A percentile compares a stretch with the other conserved stretches of the same genome.
Evolutionary conservation across 2,113 vertebrate species (phyloP).

Genomic region (Ia io): DNA sequence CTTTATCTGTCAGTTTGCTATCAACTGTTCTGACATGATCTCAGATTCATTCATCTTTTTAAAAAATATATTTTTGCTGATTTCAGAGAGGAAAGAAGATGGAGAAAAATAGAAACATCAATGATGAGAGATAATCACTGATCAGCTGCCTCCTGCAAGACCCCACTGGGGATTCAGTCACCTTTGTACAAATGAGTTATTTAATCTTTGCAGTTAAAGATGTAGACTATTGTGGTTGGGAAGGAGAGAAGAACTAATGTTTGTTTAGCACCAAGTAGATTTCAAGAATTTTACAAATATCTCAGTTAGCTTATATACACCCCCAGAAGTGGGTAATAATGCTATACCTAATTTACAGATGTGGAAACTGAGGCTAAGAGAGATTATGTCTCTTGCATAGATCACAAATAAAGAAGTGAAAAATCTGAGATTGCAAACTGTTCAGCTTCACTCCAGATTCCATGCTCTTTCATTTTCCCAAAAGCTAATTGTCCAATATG

Average conservation of each 20-base stretch:
- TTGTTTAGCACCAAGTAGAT: not conserved
- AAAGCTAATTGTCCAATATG: not conserved
- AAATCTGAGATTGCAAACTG: not conserved
- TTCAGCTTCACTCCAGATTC: not conserved
- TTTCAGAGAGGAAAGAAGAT: too few relatives aligned
- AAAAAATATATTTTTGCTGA: too few relatives aligned
- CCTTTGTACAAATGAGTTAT: not conserved
- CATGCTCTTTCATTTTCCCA: not conserved
- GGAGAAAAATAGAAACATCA: too few relatives aligned
- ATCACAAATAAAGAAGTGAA: not conserved
- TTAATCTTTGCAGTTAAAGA: not conserved
- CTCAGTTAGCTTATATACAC: not conserved
- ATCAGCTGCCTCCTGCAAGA: too few relatives aligned
- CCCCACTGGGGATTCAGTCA: not conserved
- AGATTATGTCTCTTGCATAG: not conserved
- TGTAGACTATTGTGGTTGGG: not conserved
- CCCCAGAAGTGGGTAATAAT: not conserved
- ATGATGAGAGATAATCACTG: too few relatives aligned
- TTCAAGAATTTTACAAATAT: not conserved
- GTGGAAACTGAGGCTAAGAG: not conserved
- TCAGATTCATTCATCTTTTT: not conserved
- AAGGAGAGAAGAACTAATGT: not conserved
- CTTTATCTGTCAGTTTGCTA: not conserved
- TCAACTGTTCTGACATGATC: not conserved
- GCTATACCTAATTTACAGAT: not conserved